A percentile compares a stretch with the other conserved stretches of the same genome.
Conservation (phyloP, 2,113 vertebrate species). For the Calidris pygmaea region DNA sequence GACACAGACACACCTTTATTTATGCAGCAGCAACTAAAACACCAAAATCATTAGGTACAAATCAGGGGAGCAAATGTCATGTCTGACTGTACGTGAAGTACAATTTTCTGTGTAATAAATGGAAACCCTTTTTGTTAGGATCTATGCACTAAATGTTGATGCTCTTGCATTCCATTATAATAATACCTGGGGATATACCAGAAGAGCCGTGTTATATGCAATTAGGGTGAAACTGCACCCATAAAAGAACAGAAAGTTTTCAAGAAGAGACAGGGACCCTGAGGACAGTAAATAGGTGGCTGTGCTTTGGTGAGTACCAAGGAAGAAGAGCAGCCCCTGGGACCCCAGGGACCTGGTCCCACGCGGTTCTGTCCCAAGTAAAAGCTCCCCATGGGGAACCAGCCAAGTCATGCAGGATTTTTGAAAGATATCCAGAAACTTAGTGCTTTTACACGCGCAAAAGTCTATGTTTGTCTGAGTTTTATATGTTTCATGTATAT, state of each 20-base stretch:
- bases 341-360: neutral
- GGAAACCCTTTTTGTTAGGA: neutral
- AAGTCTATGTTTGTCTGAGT: neutral
- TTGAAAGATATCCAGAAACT: neutral
- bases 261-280: neutral
- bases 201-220: neutral
- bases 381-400: neutral
- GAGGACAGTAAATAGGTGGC: neutral
- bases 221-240: neutral
- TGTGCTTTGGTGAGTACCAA: neutral
- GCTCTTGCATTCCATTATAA: neutral
- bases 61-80: neutral
- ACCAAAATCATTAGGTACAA: neutral
- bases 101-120: neutral
- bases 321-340: neutral
- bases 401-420: neutral
- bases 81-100: neutral
- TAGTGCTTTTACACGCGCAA: neutral
- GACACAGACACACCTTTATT: neutral
- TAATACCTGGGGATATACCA: neutral
- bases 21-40: neutral
- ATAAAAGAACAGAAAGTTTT: neutral
- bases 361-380: accelerated
- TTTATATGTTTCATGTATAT: too few species aligned
- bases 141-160: neutral